Conservation (phyloP, 2,113 vertebrate genomes). For the Lepus europaeus region DNA sequence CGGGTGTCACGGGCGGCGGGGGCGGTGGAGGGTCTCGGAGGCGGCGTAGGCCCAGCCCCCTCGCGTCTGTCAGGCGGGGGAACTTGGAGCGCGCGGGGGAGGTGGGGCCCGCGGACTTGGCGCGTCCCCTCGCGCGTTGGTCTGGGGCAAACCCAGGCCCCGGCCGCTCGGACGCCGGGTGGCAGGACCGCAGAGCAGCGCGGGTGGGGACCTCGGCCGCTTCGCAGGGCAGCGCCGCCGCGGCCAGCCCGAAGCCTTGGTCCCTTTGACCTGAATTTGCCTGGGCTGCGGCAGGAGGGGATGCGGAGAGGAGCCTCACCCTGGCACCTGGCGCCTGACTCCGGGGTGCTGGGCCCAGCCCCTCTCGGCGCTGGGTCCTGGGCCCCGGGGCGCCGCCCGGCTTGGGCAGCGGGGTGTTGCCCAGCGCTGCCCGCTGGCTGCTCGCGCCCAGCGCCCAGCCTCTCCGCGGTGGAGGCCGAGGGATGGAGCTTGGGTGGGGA, state of each 20-base stretch:
- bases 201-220: background rate
- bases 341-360: background rate
- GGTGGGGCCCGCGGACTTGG: background rate
- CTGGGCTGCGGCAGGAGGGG: constrained; percentile 24
- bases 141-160: constrained; percentile 17
- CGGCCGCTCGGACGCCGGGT: background rate
- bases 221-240: background rate
- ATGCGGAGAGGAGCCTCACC: background rate
- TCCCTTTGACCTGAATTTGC: constrained; percentile 81
- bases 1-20: background rate
- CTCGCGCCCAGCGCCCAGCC: constrained; percentile 17
- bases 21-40: background rate
- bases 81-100: background rate
- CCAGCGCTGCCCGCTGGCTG: constrained; percentile 32
- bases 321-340: background rate
- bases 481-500: background rate
- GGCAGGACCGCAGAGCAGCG: background rate
- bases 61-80: constrained; percentile 67
- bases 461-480: background rate
- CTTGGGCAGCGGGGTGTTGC: constrained; percentile 49
- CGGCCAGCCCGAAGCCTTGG: background rate
- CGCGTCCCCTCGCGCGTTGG: background rate
- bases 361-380: background rate
- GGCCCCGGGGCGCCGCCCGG: background rate
- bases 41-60: constrained; percentile 65